Percentiles rank a stretch among this genome's conserved stretches.
Evolutionary conservation across 2,113 vertebrate genomes (phyloP).

Genomic region (Calypte anna): DNA sequence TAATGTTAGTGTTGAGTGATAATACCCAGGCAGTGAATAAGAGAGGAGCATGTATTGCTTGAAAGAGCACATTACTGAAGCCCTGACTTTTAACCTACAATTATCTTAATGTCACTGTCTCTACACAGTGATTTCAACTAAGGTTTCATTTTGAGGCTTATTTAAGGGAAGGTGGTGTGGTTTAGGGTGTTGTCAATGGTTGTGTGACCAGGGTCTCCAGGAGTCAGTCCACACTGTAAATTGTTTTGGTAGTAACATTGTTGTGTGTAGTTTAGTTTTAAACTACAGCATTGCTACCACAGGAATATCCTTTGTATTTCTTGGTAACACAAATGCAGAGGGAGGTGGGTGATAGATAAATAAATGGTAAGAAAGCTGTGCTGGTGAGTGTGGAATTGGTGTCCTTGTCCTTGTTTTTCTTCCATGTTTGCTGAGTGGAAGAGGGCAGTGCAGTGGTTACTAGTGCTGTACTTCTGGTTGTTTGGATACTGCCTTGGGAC

Average conservation of each 20-base stretch:
- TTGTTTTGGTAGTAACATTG: neutral
- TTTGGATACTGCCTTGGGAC: neutral
- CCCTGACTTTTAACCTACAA: neutral
- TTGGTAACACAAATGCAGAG: neutral
- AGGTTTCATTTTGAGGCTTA: neutral
- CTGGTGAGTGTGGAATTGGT: neutral
- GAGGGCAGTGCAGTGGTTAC: accelerated
- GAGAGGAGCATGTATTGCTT: neutral
- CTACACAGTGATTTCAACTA: neutral
- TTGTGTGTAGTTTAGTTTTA: neutral
- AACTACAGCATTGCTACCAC: neutral
- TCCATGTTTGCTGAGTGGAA: neutral
- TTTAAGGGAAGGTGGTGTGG: neutral
- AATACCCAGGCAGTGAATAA: neutral
- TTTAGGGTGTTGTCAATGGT: neutral
- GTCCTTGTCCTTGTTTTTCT: neutral
- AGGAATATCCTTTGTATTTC: neutral
- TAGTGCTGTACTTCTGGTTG: neutral
- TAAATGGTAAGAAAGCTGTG: neutral
- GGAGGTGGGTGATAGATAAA: neutral
- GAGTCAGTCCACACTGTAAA: neutral
- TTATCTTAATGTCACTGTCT: neutral
- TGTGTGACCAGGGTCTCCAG: neutral
- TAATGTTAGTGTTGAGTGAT: neutral
- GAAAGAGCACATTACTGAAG: neutral